Evolutionary conservation across 2,797 vertebrate species (phyloP).

Genomic region (Pterois miles): DNA sequence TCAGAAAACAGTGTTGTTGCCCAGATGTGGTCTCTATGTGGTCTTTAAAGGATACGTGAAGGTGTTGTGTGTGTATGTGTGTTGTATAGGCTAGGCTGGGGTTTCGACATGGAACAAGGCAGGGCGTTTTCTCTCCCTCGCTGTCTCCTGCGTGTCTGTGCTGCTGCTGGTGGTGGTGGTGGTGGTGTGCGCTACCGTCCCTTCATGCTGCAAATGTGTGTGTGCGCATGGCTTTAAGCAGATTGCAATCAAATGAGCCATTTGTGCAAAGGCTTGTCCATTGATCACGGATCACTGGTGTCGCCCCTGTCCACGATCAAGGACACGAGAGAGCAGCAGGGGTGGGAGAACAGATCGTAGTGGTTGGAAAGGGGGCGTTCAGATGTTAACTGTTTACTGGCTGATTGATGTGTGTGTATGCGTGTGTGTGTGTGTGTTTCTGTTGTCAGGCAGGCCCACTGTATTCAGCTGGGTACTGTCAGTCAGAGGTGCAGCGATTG

Average conservation of each 20-base stretch:
- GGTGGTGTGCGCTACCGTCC: constrained; percentile 48
- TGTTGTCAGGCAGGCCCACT: constrained; percentile 30
- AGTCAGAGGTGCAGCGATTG: constrained; percentile 10
- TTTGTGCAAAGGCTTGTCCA: constrained; percentile 31
- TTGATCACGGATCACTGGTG: constrained; percentile 44
- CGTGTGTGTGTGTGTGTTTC: constrained; percentile 1
- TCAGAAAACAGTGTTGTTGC: constrained; percentile 30
- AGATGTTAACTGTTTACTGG: constrained; percentile 56
- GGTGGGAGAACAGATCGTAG: constrained; percentile 36
- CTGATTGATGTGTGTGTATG: constrained; percentile 20
- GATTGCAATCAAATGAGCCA: constrained; percentile 40
- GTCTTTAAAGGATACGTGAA: constrained; percentile 17
- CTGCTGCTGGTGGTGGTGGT: constrained; percentile 54
- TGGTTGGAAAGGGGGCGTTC: constrained; percentile 43
- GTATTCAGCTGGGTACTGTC: constrained; percentile 22
- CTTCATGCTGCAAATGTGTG: constrained; percentile 13
- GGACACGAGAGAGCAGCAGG: constrained; percentile 39
- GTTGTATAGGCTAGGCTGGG: constrained; percentile 46
- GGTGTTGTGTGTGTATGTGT: constrained; percentile 30
- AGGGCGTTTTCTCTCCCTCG: constrained; percentile 86
- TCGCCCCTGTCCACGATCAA: constrained; percentile 36
- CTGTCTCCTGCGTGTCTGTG: constrained; percentile 71
- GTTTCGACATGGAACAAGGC: constrained; percentile 76
- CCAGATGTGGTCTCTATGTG: constrained; percentile 43
- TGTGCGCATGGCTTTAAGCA: not conserved